Percentiles rank a stretch among this genome's conserved stretches.
These are phyloP conservation scores for Lottia gigantea DNA, from an alignment of 2,888 invertebrate genomes.

Conservation along the genomic window DNA sequence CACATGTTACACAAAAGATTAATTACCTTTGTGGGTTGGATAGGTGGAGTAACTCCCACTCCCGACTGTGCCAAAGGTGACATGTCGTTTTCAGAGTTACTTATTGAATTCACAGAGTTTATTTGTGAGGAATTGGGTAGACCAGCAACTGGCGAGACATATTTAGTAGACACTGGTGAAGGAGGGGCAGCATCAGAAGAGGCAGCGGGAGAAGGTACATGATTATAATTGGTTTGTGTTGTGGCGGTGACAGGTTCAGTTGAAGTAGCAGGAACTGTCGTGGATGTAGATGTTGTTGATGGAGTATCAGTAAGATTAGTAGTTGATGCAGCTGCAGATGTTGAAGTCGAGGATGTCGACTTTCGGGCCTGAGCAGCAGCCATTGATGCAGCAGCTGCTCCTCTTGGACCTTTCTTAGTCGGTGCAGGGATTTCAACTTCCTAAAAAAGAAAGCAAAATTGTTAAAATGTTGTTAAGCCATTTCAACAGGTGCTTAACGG, in stretches of 20 bases:
- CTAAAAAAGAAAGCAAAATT: slow-evolving; percentile 42
- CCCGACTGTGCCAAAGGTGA: slow-evolving; percentile 39
- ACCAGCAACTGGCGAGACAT: slow-evolving; percentile 4
- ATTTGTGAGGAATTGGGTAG: slow-evolving; percentile 14
- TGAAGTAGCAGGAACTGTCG: slow-evolving; percentile 25
- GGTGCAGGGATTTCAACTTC: slow-evolving; percentile 67
- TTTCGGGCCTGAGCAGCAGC: slow-evolving; percentile 26
- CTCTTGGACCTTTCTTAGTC: slow-evolving; percentile 37
- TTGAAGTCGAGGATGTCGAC: slow-evolving; percentile 35
- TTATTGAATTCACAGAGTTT: slow-evolving; percentile 15
- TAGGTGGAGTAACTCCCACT: slow-evolving; percentile 52
- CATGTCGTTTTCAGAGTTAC: slow-evolving; percentile 20
- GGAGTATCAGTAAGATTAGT: slow-evolving; percentile 29
- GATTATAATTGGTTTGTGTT: slow-evolving; percentile 10
- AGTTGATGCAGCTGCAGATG: slow-evolving; percentile 34
- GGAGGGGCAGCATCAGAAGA: slow-evolving; percentile 21
- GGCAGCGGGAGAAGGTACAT: slow-evolving; percentile 22
- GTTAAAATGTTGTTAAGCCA: background rate
- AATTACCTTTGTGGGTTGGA: slow-evolving; percentile 60
- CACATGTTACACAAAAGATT: background rate
- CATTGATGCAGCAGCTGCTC: slow-evolving; percentile 23
- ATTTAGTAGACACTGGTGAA: slow-evolving; percentile 13
- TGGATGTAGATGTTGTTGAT: slow-evolving; percentile 37
- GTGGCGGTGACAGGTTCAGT: slow-evolving; percentile 25
- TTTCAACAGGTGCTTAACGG: no score